These are phyloP conservation scores for Reticulitermes speratus DNA, from an alignment of 1,140 invertebrate species.

Conservation along the genomic window DNA sequence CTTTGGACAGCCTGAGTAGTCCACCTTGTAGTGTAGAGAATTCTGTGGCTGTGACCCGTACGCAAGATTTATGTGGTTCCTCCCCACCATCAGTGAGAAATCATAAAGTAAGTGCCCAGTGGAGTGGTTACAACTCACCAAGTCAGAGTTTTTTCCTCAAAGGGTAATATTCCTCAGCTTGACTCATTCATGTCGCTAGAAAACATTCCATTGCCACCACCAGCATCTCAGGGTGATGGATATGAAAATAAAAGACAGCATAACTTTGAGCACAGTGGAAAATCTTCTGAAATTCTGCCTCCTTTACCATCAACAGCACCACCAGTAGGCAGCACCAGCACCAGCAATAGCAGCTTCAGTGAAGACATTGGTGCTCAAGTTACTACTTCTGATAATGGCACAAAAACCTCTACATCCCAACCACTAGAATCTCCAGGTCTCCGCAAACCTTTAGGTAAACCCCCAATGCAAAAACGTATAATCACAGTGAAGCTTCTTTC, in stretches of 20 bases:
- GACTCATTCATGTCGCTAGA: conserved; percentile 5
- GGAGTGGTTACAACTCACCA: not conserved
- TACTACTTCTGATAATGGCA: not conserved
- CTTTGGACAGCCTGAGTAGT: not conserved
- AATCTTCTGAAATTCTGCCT: not conserved
- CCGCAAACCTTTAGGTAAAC: not conserved
- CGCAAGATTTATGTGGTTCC: not conserved
- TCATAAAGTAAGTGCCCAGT: not conserved
- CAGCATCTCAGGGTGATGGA: not conserved
- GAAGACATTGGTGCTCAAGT: not conserved
- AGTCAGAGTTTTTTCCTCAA: not conserved
- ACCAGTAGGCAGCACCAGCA: not conserved
- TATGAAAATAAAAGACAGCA: not conserved
- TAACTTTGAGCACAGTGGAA: not conserved
- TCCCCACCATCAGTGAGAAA: not conserved
- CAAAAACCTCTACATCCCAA: not conserved
- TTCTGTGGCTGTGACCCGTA: not conserved
- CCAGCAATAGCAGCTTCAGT: not conserved
- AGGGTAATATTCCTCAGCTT: not conserved
- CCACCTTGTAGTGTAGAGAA: not conserved
- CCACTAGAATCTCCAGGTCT: not conserved
- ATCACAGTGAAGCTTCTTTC: conserved; percentile 27
- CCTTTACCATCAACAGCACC: not conserved
- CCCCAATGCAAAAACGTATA: not conserved
- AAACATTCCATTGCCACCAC: conserved; percentile 26